These are phyloP conservation scores for Drosophila mettleri DNA, from an alignment of 2,888 invertebrate genomes.

Conservation along the genomic window DNA sequence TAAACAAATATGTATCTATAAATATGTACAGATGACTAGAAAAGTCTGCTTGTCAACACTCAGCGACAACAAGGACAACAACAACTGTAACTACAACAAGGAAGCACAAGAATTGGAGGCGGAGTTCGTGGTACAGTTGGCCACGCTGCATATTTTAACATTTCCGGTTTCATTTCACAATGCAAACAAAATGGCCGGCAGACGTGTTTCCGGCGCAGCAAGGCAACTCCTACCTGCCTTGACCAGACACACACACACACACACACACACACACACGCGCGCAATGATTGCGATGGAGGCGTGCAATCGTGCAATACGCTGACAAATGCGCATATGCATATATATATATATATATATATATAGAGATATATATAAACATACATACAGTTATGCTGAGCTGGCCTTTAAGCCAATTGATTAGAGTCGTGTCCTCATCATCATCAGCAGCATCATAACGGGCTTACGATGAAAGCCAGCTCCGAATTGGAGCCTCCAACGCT, in stretches of 20 bases:
- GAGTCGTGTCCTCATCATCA: conserved; percentile 39
- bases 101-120: conserved; percentile 18
- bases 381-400: conserved; percentile 4
- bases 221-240: conserved; percentile 53
- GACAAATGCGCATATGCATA: conserved; percentile 32
- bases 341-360: background rate
- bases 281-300: conserved; percentile 3
- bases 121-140: conserved; percentile 42
- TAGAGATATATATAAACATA: too few species aligned
- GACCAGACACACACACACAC: conserved; percentile 22
- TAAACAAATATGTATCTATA: conserved; percentile 19
- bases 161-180: conserved; percentile 80
- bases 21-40: conserved; percentile 34
- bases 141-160: conserved; percentile 75
- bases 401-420: conserved; percentile 60
- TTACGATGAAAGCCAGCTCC: conserved; percentile 34
- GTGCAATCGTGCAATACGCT: conserved; percentile 8
- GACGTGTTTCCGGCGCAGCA: conserved; percentile 71
- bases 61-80: conserved; percentile 23
- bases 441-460: conserved; percentile 58
- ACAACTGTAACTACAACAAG: conserved; percentile 9
- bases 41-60: conserved; percentile 66
- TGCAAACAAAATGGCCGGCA: conserved; percentile 80
- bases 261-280: background rate
- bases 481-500: background rate